Evolutionary conservation across 2,797 vertebrate species (phyloP).

Genomic region (Garrulus glandarius): DNA sequence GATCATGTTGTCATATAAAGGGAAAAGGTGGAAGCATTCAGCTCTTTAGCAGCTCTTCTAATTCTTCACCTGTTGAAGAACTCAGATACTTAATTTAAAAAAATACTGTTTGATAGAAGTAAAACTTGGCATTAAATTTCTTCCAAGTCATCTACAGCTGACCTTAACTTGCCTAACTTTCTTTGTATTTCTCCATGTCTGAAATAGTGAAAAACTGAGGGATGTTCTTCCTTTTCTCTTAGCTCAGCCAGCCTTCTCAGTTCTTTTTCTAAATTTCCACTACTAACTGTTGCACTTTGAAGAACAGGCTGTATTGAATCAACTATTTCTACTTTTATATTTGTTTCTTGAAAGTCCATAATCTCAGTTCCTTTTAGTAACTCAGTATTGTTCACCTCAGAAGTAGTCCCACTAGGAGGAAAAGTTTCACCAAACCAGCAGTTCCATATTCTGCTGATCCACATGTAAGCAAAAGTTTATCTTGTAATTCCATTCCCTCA

Average conservation of each 20-base stretch:
- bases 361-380: background rate
- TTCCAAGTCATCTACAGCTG: conserved; percentile 75
- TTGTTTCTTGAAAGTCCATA: background rate
- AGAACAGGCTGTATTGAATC: conserved; percentile 27
- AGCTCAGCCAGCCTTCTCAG: conserved; percentile 61
- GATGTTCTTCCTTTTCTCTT: conserved; percentile 52
- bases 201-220: conserved; percentile 70
- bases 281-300: background rate
- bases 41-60: background rate
- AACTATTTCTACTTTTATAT: conserved; percentile 6
- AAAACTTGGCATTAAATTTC: conserved; percentile 32
- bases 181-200: conserved; percentile 74
- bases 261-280: conserved; percentile 61
- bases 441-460: conserved; percentile 57
- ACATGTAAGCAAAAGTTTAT: background rate
- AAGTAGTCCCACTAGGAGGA: background rate
- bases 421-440: conserved; percentile 65
- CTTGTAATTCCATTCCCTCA: conserved; percentile 48
- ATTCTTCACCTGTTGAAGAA: background rate
- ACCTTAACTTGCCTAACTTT: conserved; percentile 74
- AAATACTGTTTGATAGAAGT: background rate
- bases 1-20: background rate
- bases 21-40: background rate
- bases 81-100: background rate
- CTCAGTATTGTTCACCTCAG: background rate